Conservation (phyloP, 2,888 invertebrate genomes). For the Hypsopygia costalis region DNA sequence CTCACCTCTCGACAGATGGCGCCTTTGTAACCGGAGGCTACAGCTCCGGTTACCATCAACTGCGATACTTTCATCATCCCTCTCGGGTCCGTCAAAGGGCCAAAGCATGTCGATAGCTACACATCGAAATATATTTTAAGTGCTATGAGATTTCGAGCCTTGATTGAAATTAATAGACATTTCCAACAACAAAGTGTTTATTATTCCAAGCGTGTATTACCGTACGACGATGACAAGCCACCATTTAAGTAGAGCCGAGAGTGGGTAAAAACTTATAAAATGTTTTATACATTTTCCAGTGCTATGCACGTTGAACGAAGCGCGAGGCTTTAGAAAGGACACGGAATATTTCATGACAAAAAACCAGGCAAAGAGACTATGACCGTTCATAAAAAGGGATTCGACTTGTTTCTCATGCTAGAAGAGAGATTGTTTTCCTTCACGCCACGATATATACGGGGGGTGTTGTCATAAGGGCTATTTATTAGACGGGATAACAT, state of each 20-base stretch:
- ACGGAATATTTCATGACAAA: conserved; percentile 48
- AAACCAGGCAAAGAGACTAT: conserved; percentile 41
- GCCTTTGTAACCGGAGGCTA: conserved; percentile 69
- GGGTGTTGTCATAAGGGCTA: conserved; percentile 65
- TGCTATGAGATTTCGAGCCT: conserved; percentile 12
- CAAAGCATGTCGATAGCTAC: conserved; percentile 27
- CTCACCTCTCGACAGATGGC: conserved; percentile 62
- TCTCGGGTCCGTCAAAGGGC: conserved; percentile 46
- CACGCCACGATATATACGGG: conserved; percentile 49
- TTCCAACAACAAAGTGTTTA: conserved; percentile 5
- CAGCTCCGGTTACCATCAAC: conserved; percentile 49
- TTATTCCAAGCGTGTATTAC: conserved; percentile 8
- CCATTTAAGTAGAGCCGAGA: conserved; percentile 8
- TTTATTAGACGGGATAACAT: conserved; percentile 74
- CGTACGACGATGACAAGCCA: conserved; percentile 2
- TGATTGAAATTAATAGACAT: conserved; percentile 12
- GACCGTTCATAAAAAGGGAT: conserved; percentile 64
- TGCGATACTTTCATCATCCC: conserved; percentile 62
- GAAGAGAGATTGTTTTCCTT: conserved; percentile 66
- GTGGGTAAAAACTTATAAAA: conserved; percentile 32
- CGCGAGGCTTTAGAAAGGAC: conserved; percentile 33
- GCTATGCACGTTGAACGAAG: conserved; percentile 36
- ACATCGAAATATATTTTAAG: conserved; percentile 34
- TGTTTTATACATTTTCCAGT: conserved; percentile 36
- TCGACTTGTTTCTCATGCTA: conserved; percentile 58